These are phyloP conservation scores for Oligia fasciuncula DNA, from an alignment of 2,888 invertebrate genomes.

Conservation along the genomic window DNA sequence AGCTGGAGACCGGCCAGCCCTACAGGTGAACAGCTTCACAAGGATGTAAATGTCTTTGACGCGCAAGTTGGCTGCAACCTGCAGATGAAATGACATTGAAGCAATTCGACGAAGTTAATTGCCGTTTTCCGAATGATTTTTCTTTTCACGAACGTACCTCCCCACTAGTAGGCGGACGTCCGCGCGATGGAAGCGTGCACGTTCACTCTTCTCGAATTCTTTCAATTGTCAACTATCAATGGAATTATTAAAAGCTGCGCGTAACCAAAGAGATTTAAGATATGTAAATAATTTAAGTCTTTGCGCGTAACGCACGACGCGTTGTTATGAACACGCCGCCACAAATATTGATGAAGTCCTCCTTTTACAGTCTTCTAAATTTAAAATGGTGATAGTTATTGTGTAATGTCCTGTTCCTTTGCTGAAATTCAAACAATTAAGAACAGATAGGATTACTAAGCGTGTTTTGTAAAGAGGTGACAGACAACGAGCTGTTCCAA, in stretches of 20 bases:
- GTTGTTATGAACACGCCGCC: neutral
- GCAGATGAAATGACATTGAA: neutral
- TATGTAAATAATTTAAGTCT: no score
- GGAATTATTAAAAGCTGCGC: neutral
- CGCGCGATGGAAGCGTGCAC: neutral
- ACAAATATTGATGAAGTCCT: neutral
- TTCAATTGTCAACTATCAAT: neutral
- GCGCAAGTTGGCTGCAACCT: neutral
- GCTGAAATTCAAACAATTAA: neutral
- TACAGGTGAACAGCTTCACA: slow-evolving; percentile 82
- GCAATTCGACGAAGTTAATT: no score
- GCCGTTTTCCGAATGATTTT: neutral
- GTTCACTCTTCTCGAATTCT: neutral
- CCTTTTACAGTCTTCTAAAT: neutral
- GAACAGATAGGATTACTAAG: neutral
- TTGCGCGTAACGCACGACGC: neutral
- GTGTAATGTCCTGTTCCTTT: neutral
- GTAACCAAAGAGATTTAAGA: neutral
- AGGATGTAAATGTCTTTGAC: neutral
- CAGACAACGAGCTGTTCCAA: neutral
- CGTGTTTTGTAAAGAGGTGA: neutral
- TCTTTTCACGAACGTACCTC: neutral
- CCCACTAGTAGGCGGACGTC: neutral
- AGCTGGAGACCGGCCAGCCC: slow-evolving; percentile 94
- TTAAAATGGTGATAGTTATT: neutral